A percentile compares a stretch with the other conserved stretches of the same genome.
phyloP scores from a whole-genome alignment of 2,113 vertebrate species.

The Anthoscopus minutus region DNA sequence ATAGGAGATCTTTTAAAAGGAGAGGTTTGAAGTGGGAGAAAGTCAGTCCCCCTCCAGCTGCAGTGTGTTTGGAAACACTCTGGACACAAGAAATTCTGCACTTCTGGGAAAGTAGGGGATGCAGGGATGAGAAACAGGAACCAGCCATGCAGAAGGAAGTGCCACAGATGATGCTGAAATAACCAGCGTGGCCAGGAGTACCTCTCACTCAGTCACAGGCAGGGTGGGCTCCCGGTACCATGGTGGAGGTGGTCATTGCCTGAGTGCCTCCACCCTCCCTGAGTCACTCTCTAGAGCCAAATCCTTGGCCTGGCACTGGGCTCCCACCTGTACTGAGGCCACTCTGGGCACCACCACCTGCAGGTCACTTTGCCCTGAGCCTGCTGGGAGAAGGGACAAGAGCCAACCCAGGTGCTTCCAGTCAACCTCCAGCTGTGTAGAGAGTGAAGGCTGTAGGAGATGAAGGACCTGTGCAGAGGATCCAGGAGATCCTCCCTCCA shows the following conservation, averaged over 20 bases:
- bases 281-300: background rate
- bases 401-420: background rate
- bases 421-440: background rate
- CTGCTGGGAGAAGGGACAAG: background rate
- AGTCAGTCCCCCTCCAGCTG: background rate
- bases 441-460: background rate
- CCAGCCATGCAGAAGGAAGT: background rate
- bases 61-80: background rate
- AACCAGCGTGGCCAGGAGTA: background rate
- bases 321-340: background rate
- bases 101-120: background rate
- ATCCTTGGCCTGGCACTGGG: background rate
- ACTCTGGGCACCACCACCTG: background rate
- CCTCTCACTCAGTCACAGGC: background rate
- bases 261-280: background rate
- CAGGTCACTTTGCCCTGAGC: background rate
- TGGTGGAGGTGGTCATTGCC: background rate
- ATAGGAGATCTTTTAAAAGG: background rate
- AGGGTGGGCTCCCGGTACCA: fast-evolving
- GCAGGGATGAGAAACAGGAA: background rate
- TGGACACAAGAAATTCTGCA: background rate
- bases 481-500: background rate
- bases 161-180: background rate
- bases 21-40: background rate
- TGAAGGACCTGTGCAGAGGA: background rate